Evolutionary conservation across 1,140 invertebrate genomes (phyloP), one percentile per base, ranked within the genome.

Genomic region (Glossosoma conforme): DNA sequence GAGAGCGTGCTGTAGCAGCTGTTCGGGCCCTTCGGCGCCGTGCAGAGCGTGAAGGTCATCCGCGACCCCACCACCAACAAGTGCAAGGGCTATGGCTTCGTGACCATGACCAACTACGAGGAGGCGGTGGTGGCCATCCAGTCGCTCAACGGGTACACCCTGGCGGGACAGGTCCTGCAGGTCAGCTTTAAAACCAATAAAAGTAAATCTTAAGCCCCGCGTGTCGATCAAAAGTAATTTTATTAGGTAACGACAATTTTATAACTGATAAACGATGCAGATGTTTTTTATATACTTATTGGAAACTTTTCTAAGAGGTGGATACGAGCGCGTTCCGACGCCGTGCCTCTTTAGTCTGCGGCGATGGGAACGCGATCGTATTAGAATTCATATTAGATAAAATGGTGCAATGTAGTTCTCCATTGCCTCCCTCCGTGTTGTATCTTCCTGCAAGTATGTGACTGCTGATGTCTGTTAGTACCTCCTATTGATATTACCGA

Each of bases 31-130:
- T 94, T 93, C 65, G 91, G 91, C 46, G 91, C 91, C 53, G 91
- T 94, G 51, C 88, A 93, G 70, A 87, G 84, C 70, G 90, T 94
- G 43, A 93, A 93, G 77, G 84, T 90, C 44, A 91, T 93, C 65
- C 81, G 89, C 60, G 91, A 93, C 73, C 80, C 87, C 56, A 83
- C 90, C 61, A 91, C 89, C 44, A 88, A 90, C 74, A 93, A 93
- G 68, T 93, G 91, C 77, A 93, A 93, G 77, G 91, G 91, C 43
- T 94, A 92, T 68, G 91, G 89, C 40, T 93, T 93, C 69, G 89
- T 94, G 43, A 93, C 89, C 41, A 94, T 95, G 91, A 91, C 89
- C 65, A 91, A 92, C 69, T 94, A 93, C 65, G 89, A 94, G 62
- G 91, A 94, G 68, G 88, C 91, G 37, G 78, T 91, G 48, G 84